Base-by-base conservation (phyloP, 2,888 invertebrate genomes). In the Lapara coniferarum region DNA sequence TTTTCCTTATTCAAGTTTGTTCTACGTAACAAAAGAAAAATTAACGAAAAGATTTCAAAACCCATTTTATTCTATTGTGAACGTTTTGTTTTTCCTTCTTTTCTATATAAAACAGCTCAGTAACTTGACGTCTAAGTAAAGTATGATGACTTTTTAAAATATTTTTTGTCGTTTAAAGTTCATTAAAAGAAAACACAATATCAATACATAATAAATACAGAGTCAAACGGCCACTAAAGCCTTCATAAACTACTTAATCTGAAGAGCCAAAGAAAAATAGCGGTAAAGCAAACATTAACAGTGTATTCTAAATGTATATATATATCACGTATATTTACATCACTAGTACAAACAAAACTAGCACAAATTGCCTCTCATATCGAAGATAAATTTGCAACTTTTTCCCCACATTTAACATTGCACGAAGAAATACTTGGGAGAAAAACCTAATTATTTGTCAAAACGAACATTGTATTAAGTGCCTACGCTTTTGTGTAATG, bases 1-100 rank as follows among this genome's bases (percentile, higher is more conserved):
- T 70, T 70, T 69, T 69, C 66, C 66, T 66, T 70, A 19, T 70
- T 67, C 57, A 37, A 52, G 44, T 66, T 51, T 63, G 52, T 66
- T 25, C 46, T 51, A 56, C 19, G 53, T 53, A n/a, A 66, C 66
- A 25, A 52, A 30, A 53, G 16, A 53, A 66, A 37, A 52, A 52
- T n/a, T 52, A 52, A 53, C 30, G 12, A 37, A 37, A 53, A 66
- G 55, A 51, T 30, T 66, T 66, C 7, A 14, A 63, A 30, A 66
- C 52, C 14, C n/a, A 25, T 52, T 30, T 51, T 14, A 0, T 66
- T 30, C 25, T 51, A 66, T 66, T 7, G 19, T 66, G 19, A 55
- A 16, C 49, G 14, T 49, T 25, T 66, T 30, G 14, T 66, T 49
- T 12, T 51, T n/a, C 2, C 25, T 10, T 46, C 10, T 44, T 44